Evolutionary conservation across 2,113 vertebrate species (phyloP).

Genomic region (Malurus melanocephalus): DNA sequence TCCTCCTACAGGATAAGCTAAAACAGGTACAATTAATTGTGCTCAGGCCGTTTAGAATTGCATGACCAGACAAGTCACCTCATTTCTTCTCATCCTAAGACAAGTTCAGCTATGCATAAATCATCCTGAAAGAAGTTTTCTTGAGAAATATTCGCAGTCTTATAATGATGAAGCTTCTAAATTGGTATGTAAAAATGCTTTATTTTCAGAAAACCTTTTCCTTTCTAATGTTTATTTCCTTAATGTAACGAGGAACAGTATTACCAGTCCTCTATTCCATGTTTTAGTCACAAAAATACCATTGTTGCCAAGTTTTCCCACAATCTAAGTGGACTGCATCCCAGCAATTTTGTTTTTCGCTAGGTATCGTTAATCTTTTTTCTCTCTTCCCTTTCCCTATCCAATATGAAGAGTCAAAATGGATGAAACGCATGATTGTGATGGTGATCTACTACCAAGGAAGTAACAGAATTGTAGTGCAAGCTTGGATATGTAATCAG

Average conservation of each 20-base stretch:
- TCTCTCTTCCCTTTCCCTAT: background rate
- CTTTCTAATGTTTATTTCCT: background rate
- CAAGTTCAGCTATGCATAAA: background rate
- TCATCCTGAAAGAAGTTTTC: background rate
- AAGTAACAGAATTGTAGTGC: background rate
- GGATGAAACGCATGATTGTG: background rate
- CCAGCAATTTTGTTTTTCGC: background rate
- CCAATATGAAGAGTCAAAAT: background rate
- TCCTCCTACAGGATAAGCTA: slow-evolving; percentile 39
- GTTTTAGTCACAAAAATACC: background rate
- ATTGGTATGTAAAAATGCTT: background rate
- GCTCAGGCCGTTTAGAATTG: background rate
- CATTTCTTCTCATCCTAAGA: background rate
- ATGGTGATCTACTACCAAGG: background rate
- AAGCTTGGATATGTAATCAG: background rate
- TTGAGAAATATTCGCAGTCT: background rate
- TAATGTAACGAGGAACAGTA: background rate
- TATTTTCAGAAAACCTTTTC: background rate
- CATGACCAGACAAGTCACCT: background rate
- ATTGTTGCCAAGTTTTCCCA: background rate
- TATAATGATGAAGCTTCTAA: background rate
- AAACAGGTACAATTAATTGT: background rate
- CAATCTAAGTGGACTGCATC: background rate
- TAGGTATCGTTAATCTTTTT: background rate
- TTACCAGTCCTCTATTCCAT: background rate